These are phyloP conservation scores for Lepus americanus DNA, from an alignment of 2,113 vertebrate genomes.

Conservation along the genomic window DNA sequence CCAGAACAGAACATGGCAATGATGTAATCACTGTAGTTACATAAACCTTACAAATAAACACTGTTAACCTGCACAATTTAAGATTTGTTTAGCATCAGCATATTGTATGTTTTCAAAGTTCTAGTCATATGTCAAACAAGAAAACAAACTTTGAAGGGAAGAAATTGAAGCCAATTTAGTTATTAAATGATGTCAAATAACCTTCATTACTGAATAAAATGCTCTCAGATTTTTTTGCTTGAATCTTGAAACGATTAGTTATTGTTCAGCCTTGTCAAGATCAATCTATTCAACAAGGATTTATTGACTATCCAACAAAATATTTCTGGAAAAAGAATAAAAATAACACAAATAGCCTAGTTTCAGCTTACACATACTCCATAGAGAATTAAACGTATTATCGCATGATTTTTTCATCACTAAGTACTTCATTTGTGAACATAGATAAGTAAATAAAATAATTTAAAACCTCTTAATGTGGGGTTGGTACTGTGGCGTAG, in stretches of 20 bases:
- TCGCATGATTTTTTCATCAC: background rate
- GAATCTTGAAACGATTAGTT: constrained; percentile 64
- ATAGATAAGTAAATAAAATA: background rate
- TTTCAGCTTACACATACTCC: background rate
- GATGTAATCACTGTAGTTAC: background rate
- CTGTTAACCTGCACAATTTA: background rate
- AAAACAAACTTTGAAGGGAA: constrained; percentile 52
- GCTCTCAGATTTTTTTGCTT: constrained; percentile 47
- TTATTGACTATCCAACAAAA: constrained; percentile 59
- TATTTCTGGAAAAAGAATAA: constrained; percentile 46
- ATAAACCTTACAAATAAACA: constrained; percentile 24
- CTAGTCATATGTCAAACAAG: constrained; percentile 55
- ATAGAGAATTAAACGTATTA: background rate
- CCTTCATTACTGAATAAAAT: constrained; percentile 53
- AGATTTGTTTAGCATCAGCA: constrained; percentile 46
- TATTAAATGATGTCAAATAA: constrained; percentile 52
- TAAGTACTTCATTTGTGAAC: constrained; percentile 51
- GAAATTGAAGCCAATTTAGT: constrained; percentile 64
- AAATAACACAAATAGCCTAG: constrained; percentile 2
- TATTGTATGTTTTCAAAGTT: constrained; percentile 47
- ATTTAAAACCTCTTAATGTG: background rate
- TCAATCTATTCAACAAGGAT: constrained; percentile 52
- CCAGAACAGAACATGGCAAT: background rate
- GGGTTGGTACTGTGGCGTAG: no score
- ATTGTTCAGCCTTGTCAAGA: constrained; percentile 2